A percentile compares a stretch with the other conserved stretches of the same genome.
Evolutionary conservation across 2,888 invertebrate species (phyloP).

Genomic region (Phymatocera aterrima): DNA sequence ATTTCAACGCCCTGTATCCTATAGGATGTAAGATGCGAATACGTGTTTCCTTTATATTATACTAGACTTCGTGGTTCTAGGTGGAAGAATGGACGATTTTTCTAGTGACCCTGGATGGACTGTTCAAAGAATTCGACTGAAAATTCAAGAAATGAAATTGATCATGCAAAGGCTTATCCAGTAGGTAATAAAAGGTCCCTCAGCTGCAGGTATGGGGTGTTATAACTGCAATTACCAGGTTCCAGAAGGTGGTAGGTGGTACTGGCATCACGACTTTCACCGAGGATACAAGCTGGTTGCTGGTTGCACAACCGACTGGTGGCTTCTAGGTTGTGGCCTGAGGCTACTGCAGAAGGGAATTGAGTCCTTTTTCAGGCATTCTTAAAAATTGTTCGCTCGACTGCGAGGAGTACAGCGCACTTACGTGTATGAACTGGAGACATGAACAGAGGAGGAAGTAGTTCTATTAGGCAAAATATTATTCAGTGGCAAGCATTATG

Average conservation of each 20-base stretch:
- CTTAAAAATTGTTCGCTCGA: not conserved
- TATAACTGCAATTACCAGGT: constrained; percentile 33
- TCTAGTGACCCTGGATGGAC: constrained; percentile 25
- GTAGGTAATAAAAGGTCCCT: constrained; percentile 8
- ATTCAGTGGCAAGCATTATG: not conserved
- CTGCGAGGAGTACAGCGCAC: not conserved
- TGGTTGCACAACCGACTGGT: constrained; percentile 35
- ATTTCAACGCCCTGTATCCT: not conserved
- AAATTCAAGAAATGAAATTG: not conserved
- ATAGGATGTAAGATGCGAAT: not conserved
- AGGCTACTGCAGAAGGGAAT: not conserved
- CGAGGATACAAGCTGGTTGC: constrained; percentile 24
- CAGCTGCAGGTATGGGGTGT: constrained; percentile 4
- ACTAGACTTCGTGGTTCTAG: not conserved
- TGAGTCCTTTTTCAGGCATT: constrained; percentile 15
- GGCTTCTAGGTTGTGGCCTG: constrained; percentile 8
- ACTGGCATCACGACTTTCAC: constrained; percentile 43
- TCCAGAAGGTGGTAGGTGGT: constrained; percentile 31
- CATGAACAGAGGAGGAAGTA: not conserved
- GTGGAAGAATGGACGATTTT: not conserved
- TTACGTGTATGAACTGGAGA: not conserved
- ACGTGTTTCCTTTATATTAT: not conserved
- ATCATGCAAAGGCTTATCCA: constrained; percentile 5
- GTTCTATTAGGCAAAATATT: not conserved
- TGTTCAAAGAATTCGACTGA: not conserved